phyloP scores from a whole-genome alignment of 2,888 invertebrate genomes.

The Adelphocoris suturalis region DNA sequence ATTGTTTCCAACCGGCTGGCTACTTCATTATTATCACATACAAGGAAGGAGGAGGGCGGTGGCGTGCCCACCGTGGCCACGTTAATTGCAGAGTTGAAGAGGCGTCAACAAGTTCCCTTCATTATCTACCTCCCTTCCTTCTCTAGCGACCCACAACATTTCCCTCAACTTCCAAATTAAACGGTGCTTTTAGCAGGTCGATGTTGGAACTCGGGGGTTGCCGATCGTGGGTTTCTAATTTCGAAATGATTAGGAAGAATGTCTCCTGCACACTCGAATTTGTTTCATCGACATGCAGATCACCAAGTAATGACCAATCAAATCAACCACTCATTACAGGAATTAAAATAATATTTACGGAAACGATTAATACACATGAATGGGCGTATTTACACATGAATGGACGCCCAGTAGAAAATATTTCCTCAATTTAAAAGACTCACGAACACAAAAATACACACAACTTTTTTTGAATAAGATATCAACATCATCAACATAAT shows the following conservation, averaged over 20 bases:
- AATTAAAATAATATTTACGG: too few species aligned
- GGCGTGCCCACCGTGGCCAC: conserved; percentile 2
- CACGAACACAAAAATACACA: too few species aligned
- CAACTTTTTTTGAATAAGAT: too few species aligned
- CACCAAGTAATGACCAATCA: too few species aligned
- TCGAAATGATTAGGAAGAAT: not conserved
- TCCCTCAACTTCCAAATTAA: not conserved
- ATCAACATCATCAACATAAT: too few species aligned
- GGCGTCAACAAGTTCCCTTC: conserved; percentile 36
- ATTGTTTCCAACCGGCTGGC: not conserved
- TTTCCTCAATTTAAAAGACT: too few species aligned
- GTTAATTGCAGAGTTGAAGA: conserved; percentile 35
- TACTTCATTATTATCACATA: not conserved
- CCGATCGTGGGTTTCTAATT: not conserved
- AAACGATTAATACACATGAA: too few species aligned
- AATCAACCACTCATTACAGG: too few species aligned
- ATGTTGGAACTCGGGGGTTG: not conserved
- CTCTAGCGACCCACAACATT: not conserved
- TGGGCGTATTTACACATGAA: too few species aligned
- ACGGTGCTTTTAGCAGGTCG: not conserved
- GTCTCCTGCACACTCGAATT: too few species aligned
- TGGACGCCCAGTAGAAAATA: too few species aligned
- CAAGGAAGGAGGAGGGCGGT: not conserved
- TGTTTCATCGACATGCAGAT: too few species aligned
- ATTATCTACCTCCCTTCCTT: conserved; percentile 2